A percentile compares a stretch with the other conserved stretches of the same genome.
These are phyloP conservation scores for Mellivora capensis DNA, from an alignment of 2,113 vertebrate species.

Conservation along the genomic window DNA sequence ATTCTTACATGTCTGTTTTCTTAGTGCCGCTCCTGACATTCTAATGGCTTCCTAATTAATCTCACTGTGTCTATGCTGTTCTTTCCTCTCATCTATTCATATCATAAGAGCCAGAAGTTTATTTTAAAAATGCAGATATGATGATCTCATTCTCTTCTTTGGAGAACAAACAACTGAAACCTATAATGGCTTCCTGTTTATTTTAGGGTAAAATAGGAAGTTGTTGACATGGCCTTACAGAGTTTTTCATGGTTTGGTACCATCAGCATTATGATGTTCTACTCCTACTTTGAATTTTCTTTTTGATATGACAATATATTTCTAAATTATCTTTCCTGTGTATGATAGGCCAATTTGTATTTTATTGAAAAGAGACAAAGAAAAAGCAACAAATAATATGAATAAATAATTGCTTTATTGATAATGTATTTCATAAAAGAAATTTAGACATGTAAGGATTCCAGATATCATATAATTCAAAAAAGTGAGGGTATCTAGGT, in stretches of 20 bases:
- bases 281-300: not conserved
- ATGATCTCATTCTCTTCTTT: not conserved
- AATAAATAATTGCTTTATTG: not conserved
- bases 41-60: not conserved
- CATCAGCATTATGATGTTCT: not conserved
- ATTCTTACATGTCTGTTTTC: not conserved
- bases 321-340: not conserved
- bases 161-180: not conserved
- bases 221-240: not conserved
- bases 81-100: not conserved
- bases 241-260: not conserved
- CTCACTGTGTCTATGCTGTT: not conserved
- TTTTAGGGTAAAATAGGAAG: not conserved
- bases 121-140: not conserved
- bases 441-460: not conserved
- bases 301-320: not conserved
- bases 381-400: not conserved
- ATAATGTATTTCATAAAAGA: not conserved
- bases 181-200: not conserved
- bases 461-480: not conserved
- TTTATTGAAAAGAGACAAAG: not conserved
- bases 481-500: not conserved
- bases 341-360: not conserved
- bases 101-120: not conserved
- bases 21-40: not conserved